A percentile compares a stretch with the other conserved stretches of the same genome.
These are phyloP conservation scores for Calameuta idolon DNA, from an alignment of 2,888 invertebrate species.

Conservation along the genomic window DNA sequence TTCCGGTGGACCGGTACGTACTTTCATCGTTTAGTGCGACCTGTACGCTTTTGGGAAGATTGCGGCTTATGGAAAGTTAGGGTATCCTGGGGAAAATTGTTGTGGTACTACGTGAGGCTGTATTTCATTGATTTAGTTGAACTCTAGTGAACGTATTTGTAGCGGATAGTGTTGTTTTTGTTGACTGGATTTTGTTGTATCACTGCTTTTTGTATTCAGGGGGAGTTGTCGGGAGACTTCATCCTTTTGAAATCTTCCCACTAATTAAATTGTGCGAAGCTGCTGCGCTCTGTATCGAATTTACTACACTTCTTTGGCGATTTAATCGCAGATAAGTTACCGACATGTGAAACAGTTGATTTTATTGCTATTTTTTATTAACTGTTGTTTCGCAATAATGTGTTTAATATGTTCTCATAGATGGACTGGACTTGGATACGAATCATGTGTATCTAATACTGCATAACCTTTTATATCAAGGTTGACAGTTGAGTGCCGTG, in stretches of 20 bases:
- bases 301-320: background rate
- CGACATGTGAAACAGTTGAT: background rate
- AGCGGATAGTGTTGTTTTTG: background rate
- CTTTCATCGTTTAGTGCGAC: background rate
- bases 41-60: background rate
- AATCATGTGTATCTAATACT: background rate
- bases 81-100: background rate
- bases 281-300: background rate
- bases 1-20: background rate
- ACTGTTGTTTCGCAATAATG: background rate
- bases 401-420: background rate
- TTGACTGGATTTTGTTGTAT: background rate
- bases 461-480: background rate
- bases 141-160: background rate
- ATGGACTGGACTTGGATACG: background rate
- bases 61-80: background rate
- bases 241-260: background rate
- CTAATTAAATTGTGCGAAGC: background rate
- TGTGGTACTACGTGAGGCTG: background rate
- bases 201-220: background rate
- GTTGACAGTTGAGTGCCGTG: background rate
- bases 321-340: background rate
- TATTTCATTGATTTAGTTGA: background rate
- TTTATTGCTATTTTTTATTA: background rate
- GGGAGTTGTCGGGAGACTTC: background rate